These are phyloP conservation scores for Lepidurus couesii DNA, from an alignment of 1,140 invertebrate genomes.

Conservation along the genomic window DNA sequence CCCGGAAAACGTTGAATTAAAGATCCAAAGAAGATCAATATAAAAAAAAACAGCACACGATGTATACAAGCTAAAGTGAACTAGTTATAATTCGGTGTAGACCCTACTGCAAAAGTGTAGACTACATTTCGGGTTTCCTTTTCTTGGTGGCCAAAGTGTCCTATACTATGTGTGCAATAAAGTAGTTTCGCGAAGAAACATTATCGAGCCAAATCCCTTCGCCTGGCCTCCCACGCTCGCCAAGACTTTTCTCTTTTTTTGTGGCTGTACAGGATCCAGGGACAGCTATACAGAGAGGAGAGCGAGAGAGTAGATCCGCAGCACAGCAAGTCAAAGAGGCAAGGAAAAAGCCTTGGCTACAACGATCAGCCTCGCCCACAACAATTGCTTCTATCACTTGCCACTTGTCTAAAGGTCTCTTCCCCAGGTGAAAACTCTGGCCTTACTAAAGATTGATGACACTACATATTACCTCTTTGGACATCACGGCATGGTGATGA, in stretches of 20 bases:
- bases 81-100: too few relatives aligned
- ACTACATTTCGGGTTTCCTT: too few relatives aligned
- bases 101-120: too few relatives aligned
- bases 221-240: background rate
- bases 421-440: background rate
- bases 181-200: too few relatives aligned
- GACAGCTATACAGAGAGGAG: background rate
- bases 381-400: conserved; percentile 20
- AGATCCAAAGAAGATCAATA: too few relatives aligned
- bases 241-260: background rate
- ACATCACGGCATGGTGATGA: conserved; percentile 12
- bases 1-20: too few relatives aligned
- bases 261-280: background rate
- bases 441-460: background rate
- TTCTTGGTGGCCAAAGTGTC: too few relatives aligned
- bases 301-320: background rate
- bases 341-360: conserved; percentile 14
- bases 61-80: too few relatives aligned
- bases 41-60: too few relatives aligned
- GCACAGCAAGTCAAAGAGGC: conserved; percentile 8
- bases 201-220: background rate
- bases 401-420: background rate
- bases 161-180: too few relatives aligned
- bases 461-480: conserved; percentile 9
- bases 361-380: conserved; percentile 20